Conservation (phyloP, 2,888 invertebrate species). For the Argyra leucocephala region DNA sequence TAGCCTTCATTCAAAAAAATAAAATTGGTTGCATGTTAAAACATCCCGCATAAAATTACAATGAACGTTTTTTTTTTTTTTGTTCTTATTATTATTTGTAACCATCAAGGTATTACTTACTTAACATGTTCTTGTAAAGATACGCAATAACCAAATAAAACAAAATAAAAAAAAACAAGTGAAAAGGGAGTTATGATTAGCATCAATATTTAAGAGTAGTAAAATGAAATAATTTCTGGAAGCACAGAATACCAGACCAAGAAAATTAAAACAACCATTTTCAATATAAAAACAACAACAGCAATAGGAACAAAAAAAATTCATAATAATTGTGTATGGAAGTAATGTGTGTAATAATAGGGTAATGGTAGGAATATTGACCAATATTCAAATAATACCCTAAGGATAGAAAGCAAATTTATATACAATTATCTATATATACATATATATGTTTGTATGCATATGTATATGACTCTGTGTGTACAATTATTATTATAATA, state of each 20-base stretch:
- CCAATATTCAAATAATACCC: neutral
- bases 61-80: neutral
- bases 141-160: neutral
- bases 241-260: neutral
- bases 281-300: too few relatives aligned
- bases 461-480: neutral
- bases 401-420: neutral
- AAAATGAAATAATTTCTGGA: neutral
- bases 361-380: neutral
- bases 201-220: neutral
- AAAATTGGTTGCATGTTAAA: constrained; percentile 6
- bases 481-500: neutral
- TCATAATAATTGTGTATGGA: neutral
- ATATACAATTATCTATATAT: neutral
- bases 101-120: neutral
- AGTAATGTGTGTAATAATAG: neutral
- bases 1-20: neutral
- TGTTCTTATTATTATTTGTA: neutral
- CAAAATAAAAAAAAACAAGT: neutral
- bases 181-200: neutral
- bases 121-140: too few relatives aligned
- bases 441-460: neutral
- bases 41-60: constrained; percentile 6
- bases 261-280: neutral
- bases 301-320: neutral